phyloP scores from a whole-genome alignment of 2,113 vertebrate species.

The Zootoca vivipara region DNA sequence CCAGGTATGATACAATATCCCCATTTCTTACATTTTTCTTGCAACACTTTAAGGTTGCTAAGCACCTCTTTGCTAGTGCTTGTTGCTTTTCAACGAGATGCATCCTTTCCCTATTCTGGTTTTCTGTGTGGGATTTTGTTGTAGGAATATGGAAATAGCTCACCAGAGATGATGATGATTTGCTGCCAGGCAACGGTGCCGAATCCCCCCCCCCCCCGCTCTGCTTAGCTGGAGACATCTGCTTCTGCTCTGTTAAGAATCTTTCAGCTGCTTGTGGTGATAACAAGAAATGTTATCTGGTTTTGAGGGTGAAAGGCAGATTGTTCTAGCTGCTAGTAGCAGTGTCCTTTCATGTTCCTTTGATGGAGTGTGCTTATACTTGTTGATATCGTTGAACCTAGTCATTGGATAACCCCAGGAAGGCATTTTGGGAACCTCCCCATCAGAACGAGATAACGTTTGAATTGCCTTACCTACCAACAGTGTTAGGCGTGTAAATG shows the following conservation, averaged over 20 bases:
- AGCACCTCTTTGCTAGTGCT: background rate
- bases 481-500: background rate
- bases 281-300: constrained; percentile 17
- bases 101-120: constrained; percentile 2
- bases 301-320: constrained; percentile 12
- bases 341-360: background rate
- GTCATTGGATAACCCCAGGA: background rate
- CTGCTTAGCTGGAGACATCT: constrained; percentile 58
- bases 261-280: constrained; percentile 28
- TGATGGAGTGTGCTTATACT: background rate
- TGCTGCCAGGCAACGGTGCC: constrained; percentile 68
- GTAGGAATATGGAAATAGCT: constrained; percentile 56
- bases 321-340: constrained; percentile 12
- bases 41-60: background rate
- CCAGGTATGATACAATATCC: background rate
- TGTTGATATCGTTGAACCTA: background rate
- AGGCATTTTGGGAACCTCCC: background rate
- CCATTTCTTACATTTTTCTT: background rate
- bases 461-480: no score
- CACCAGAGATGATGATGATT: constrained; percentile 63
- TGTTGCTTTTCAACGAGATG: background rate
- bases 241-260: constrained; percentile 41
- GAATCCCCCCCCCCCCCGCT: constrained; percentile 46
- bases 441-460: no score
- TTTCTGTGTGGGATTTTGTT: constrained; percentile 58